Evolutionary conservation across 2,888 invertebrate species (phyloP), one percentile per base, ranked within the genome.

Genomic region (Drosophila mercatorum): DNA sequence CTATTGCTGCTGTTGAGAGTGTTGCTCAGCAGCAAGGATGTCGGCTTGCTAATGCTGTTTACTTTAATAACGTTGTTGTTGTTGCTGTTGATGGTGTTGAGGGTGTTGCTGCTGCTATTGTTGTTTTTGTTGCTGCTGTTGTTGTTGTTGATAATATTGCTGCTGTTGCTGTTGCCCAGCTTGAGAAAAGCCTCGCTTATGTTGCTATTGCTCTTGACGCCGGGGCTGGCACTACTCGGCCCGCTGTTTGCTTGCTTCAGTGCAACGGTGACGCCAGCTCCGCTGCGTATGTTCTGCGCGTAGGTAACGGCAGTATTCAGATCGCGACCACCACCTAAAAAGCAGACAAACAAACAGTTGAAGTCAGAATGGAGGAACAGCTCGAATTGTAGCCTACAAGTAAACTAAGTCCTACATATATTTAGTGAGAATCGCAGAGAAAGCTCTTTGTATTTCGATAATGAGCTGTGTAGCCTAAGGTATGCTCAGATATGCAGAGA

Each of bases 291-390:
- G 55, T 93, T 94, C 86, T 93, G 94, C 36, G 94, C 94, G 89
- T 96, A 94, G 22, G 94, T 95, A 1, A 96, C 96, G 0, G 96
- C 96, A n/a, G 97, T 96, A 5, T 96, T 96, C 90, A 97, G 93
- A 89, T 97, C 96, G 91, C 97, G 97, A 17, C 97, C 97, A 14
- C 97, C 97, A 82, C 97, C 97, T 96, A 90, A 73, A 88, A 22
- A 2, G 22, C 22, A 22, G 22, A 22, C 22, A 22, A 22, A 22
- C 22, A 22, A 22, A 22, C 22, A 22, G 22, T 22, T 22, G 2
- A 22, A 22, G 22, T 22, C 22, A 2, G 22, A 22, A 22, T 22
- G 22, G 22, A 22, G 22, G 2, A 22, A 22, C 22, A 22, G 22
- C 22, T 22, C 22, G 22, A 22, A 22, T 22, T 22, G 22, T 22